phyloP scores from a whole-genome alignment of 2,113 vertebrate species.

The Hypocryptadius cinnamomeus region DNA sequence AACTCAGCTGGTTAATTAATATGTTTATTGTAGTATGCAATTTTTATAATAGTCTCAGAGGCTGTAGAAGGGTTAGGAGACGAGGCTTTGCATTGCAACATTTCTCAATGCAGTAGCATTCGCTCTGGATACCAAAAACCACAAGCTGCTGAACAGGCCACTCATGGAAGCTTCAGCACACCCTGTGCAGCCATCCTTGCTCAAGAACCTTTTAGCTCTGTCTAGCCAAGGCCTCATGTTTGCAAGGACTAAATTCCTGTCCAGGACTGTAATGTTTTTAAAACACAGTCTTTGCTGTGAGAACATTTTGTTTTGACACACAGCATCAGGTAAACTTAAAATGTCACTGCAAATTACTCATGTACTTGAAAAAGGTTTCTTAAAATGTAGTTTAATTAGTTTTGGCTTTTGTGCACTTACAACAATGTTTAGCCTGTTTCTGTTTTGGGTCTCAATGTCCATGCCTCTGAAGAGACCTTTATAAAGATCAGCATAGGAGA shows the following conservation, averaged over 20 bases:
- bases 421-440: neutral
- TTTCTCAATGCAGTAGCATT: neutral
- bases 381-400: neutral
- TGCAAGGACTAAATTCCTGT: neutral
- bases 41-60: neutral
- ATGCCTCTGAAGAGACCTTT: neutral
- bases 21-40: neutral
- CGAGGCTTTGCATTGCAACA: neutral
- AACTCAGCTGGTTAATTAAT: neutral
- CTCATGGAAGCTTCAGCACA: neutral
- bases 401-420: neutral
- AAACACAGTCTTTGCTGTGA: neutral
- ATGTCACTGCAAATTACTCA: neutral
- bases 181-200: neutral
- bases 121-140: neutral
- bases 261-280: neutral
- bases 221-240: neutral
- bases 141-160: neutral
- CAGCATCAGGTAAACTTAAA: neutral
- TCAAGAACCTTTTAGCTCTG: neutral
- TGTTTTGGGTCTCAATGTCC: neutral
- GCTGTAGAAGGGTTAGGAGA: neutral
- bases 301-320: neutral
- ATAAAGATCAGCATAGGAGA: neutral
- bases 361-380: neutral